phyloP scores from a whole-genome alignment of 2,888 invertebrate genomes.

The Holacanthella duospinosa region DNA sequence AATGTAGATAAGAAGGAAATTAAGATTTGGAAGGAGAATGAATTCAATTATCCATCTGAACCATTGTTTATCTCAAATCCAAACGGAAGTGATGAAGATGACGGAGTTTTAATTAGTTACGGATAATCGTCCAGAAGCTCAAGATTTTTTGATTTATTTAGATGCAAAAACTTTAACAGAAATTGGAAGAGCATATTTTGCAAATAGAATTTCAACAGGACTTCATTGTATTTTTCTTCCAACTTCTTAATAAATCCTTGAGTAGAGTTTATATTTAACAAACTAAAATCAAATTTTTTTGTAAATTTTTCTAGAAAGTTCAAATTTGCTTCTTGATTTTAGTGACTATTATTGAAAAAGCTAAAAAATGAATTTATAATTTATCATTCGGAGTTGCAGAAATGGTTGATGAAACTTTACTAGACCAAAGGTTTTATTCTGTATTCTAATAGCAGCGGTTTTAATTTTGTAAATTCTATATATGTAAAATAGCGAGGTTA shows the following conservation, averaged over 20 bases:
- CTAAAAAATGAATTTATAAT: too few species aligned
- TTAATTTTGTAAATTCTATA: too few species aligned
- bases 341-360: too few species aligned
- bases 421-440: too few species aligned
- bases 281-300: background rate
- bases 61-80: conserved; percentile 45
- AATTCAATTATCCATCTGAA: conserved; percentile 39
- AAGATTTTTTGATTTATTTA: conserved; percentile 40
- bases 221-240: conserved; percentile 39
- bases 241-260: background rate
- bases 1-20: conserved; percentile 25
- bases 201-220: conserved; percentile 36
- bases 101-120: conserved; percentile 42
- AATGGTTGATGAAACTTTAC: too few species aligned
- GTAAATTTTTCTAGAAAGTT: background rate
- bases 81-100: conserved; percentile 43
- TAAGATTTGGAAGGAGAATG: conserved; percentile 19
- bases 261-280: background rate
- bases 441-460: too few species aligned
- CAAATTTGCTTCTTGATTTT: too few species aligned
- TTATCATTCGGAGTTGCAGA: too few species aligned
- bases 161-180: conserved; percentile 42
- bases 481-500: too few species aligned
- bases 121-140: conserved; percentile 33
- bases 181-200: conserved; percentile 40